Percentiles rank a stretch among this genome's conserved stretches.
Evolutionary conservation across 2,113 vertebrate species (phyloP).

Genomic region (Pogona vitticeps): DNA sequence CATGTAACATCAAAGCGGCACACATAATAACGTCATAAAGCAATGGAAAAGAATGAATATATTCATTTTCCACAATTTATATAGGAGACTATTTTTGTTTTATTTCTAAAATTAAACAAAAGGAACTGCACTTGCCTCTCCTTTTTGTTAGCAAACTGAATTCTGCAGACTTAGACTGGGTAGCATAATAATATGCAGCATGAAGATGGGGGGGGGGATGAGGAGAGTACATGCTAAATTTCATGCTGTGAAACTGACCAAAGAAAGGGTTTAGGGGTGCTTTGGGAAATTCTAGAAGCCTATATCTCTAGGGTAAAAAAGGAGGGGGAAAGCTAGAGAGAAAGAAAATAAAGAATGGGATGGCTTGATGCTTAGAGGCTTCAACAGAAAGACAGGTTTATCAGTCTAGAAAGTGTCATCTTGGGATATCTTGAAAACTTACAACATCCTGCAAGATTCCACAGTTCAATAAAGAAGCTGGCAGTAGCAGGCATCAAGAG

Average conservation of each 20-base stretch:
- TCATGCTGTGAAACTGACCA: conserved; percentile 30
- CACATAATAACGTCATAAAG: conserved; percentile 63
- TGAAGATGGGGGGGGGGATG: neutral
- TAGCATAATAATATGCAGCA: conserved; percentile 8
- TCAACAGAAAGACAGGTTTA: conserved; percentile 1
- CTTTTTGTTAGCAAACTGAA: conserved; percentile 29
- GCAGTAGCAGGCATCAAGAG: neutral
- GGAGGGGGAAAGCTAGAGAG: neutral
- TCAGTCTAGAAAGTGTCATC: conserved; percentile 6
- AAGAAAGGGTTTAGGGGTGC: conserved; percentile 34
- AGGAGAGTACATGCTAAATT: neutral
- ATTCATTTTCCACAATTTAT: conserved; percentile 44
- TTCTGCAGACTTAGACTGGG: conserved; percentile 17
- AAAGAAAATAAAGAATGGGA: conserved; percentile 1
- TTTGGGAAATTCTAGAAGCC: conserved; percentile 43
- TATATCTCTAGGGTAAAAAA: neutral
- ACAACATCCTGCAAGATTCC: neutral
- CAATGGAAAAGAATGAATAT: conserved; percentile 63
- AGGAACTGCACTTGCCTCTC: neutral
- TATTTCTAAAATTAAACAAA: conserved; percentile 50
- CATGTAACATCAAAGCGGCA: conserved; percentile 73
- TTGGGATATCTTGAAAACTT: neutral
- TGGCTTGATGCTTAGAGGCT: neutral
- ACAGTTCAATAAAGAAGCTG: neutral
- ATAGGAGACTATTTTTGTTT: conserved; percentile 52